Evolutionary conservation across 2,888 invertebrate genomes (phyloP), one percentile per base, ranked within the genome.

Genomic region (Parasteatoda lunata): DNA sequence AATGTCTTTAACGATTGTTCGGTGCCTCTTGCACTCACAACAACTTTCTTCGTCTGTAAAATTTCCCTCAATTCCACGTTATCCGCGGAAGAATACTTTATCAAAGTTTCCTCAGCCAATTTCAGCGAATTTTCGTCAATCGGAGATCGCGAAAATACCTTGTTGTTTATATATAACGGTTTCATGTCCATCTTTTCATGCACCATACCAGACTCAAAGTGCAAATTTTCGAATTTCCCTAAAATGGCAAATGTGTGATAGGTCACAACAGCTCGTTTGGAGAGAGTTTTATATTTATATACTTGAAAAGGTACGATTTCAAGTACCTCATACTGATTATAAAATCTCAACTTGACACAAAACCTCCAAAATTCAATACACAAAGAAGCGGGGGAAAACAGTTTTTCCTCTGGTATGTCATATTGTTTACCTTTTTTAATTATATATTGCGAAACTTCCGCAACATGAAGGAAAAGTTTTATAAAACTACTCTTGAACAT

Each of bases 201-300:
- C 0, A 5, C 9, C 13, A 3, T 5, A 7, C 52, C 52, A 4
- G 48, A 8, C 45, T 88, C 83, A 30, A 78, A 70, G 8, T 76
- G 66, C 13, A 88, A 30, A 70, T 7, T 70, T 11, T 45, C 4
- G 15, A 88, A 88, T 30, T 68, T 52, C 5, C 87, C 87, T 5
- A 68, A 51, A 3, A 88, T n/a, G 11, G 87, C 87, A 54, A 88
- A 81, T n/a, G n/a, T 59, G 52, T 88, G 87, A 49, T 78, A 88
- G 5, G 82, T 30, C 15, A 83, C 66, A n/a, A 88, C 77, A 5
- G 83, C 83, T n/a, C 49, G 52, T n/a, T 82, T 83, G 7, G 87
- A 77, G 4, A 88, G 51, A 8, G 15, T 48, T 45, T 45, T 73
- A 65, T 78, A 78, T 45, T 83, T 78, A n/a, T 45, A 54, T 7